phyloP scores from a whole-genome alignment of 2,113 vertebrate species.

The Alethe castanea region DNA sequence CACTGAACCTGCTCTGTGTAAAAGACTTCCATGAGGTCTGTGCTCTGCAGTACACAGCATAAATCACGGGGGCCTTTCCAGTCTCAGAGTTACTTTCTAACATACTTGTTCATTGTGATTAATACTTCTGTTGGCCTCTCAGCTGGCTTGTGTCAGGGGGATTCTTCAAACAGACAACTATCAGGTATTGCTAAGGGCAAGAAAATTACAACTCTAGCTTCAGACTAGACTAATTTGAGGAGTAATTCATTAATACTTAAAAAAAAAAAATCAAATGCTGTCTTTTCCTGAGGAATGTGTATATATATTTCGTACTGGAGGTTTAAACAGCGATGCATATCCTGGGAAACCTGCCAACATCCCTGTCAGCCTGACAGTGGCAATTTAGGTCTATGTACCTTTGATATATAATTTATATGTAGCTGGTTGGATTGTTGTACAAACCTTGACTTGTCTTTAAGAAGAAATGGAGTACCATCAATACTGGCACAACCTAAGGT shows the following conservation, averaged over 20 bases:
- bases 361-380: conserved; percentile 42
- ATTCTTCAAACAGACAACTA: conserved; percentile 2
- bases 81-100: not conserved
- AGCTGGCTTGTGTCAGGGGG: not conserved
- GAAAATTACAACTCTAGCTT: conserved; percentile 1
- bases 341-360: conserved; percentile 35
- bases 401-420: conserved; percentile 51
- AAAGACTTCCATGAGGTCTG: not conserved
- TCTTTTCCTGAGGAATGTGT: not conserved
- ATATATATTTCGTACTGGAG: not conserved
- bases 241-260: conserved; percentile 15
- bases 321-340: conserved; percentile 15
- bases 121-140: not conserved
- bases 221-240: conserved; percentile 27
- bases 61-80: not conserved
- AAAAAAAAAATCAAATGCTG: not conserved
- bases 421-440: conserved; percentile 20
- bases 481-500: conserved; percentile 6
- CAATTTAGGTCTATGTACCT: conserved; percentile 42
- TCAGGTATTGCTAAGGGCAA: not conserved
- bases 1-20: not conserved
- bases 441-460: conserved; percentile 45
- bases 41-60: rapidly evolving
- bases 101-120: not conserved
- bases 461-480: conserved; percentile 32